A percentile compares a stretch with the other conserved stretches of the same genome.
Evolutionary conservation across 2,113 vertebrate genomes (phyloP).

Genomic region (Tachuris rubrigastra): DNA sequence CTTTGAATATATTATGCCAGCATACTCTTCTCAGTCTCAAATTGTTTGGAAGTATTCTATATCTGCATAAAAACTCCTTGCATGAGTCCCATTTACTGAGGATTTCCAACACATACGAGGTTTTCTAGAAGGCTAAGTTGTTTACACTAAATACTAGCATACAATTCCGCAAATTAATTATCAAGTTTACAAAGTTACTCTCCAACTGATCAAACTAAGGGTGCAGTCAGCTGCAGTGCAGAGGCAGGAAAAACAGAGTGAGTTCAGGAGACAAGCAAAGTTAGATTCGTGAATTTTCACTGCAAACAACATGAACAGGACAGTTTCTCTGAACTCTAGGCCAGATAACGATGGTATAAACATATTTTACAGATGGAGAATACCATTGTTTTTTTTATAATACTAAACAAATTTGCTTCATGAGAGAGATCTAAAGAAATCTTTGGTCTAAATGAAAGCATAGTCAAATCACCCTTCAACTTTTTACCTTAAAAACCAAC

Average conservation of each 20-base stretch:
- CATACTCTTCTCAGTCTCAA: conserved; percentile 5
- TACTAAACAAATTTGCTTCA: background rate
- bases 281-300: background rate
- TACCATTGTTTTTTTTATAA: background rate
- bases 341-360: background rate
- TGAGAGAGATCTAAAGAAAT: background rate
- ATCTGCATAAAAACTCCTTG: conserved; percentile 12
- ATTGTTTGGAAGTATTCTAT: conserved; percentile 48
- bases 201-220: background rate
- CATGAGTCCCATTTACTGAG: background rate
- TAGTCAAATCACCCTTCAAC: conserved; percentile 30
- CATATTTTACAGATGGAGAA: background rate
- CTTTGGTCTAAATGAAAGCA: background rate
- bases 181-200: background rate
- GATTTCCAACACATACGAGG: background rate
- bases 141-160: background rate
- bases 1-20: conserved; percentile 42
- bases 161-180: background rate
- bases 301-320: background rate
- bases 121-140: background rate
- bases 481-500: conserved; percentile 31
- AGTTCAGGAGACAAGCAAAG: background rate
- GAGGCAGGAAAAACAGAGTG: background rate
- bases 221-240: background rate
- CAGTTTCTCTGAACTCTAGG: background rate